Base-by-base conservation (phyloP, 2,113 vertebrate genomes). In the Holacanthus passer region DNA sequence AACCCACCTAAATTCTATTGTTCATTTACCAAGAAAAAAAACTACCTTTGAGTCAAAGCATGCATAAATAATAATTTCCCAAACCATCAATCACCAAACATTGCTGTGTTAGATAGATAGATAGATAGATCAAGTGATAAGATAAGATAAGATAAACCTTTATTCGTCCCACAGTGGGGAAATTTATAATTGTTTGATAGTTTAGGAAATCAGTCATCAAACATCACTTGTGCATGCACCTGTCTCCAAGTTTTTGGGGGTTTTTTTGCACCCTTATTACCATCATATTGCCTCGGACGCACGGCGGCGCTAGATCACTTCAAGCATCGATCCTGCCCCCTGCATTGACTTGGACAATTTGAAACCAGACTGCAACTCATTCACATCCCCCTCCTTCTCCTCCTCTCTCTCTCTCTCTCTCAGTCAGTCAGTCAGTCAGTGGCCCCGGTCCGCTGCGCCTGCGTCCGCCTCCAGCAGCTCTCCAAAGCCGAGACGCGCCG, bases 291-390 rank as follows among this genome's bases (percentile, higher is more conserved):
- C 75, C 83, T 59, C 73, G 58, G 78, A 83, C 94, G 87, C 89
- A 81, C 60, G 93, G 93, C 63, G 93, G 94, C 93, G 93, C 93
- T 87, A 81, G 79, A 84, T 81, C 71, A 37, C 89, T 86, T 68
- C 58, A 59, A 69, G 85, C 63, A 79, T 78, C 66, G 31, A 84
- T 55, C 86, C 53, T 17, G 69, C 70, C 64, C 76, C n/a, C 79
- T 6, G 77, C 82, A 84, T 77, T 73, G 84, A 90, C 83, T 82
- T 65, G 77, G 72, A 74, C 86, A 77, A 82, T 89, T 81, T 84
- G 48, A 85, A 87, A 79, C 84, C 87, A 87, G 89, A 91, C 86
- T 77, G 63, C 65, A 73, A 79, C 53, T 91, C 87, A 82, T 81
- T 88, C 77, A 87, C 35, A 81, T 29, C 31, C 24, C 67, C 27